These are phyloP conservation scores for Malurus melanocephalus DNA, from an alignment of 2,113 vertebrate genomes.

Conservation along the genomic window DNA sequence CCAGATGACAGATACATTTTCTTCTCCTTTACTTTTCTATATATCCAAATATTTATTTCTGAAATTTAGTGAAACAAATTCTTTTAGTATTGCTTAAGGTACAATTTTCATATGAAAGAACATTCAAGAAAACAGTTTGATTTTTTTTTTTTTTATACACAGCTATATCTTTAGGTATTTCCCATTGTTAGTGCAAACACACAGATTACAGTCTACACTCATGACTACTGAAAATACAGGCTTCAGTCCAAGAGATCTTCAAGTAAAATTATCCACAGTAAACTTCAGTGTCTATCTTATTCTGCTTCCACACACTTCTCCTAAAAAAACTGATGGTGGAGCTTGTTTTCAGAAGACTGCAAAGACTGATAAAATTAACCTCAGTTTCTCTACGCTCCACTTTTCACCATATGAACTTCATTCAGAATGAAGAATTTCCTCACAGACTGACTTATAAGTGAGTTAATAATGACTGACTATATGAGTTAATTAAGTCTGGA, in stretches of 20 bases:
- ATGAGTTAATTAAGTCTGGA: background rate
- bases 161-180: background rate
- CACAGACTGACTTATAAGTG: background rate
- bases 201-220: background rate
- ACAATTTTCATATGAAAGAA: background rate
- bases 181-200: background rate
- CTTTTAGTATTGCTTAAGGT: background rate
- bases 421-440: background rate
- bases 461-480: too few species aligned
- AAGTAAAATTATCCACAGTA: background rate
- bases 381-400: rapidly evolving
- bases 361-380: background rate
- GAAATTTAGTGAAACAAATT: background rate
- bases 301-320: background rate
- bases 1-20: background rate
- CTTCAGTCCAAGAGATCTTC: background rate
- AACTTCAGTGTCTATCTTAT: background rate
- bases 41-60: background rate
- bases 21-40: background rate
- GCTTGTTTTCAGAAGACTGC: background rate
- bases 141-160: background rate
- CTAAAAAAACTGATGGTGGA: background rate
- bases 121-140: background rate
- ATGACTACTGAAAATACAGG: background rate
- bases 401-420: background rate